A percentile compares a stretch with the other conserved stretches of the same genome.
Conservation (phyloP, 2,888 invertebrate genomes). For the Argyresthia goedartella region DNA sequence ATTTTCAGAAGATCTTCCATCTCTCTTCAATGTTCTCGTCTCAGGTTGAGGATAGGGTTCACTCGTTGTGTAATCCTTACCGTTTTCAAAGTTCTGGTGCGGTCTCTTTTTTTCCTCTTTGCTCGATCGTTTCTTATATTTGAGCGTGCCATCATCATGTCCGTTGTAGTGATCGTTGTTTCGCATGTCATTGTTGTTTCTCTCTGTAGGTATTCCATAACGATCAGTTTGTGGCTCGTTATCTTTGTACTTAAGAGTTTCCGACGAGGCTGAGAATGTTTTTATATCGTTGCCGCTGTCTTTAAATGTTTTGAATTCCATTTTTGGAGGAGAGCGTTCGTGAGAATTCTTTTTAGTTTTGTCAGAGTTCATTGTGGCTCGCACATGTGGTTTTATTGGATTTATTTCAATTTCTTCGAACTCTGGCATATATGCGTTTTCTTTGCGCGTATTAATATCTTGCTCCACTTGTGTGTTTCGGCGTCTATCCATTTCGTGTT, state of each 20-base stretch:
- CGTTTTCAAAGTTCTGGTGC: conserved; percentile 39
- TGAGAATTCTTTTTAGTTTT: conserved; percentile 50
- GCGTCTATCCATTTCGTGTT: conserved; percentile 57
- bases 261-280: conserved; percentile 63
- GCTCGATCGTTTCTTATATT: conserved; percentile 52
- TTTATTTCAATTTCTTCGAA: conserved; percentile 65
- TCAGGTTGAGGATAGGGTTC: conserved; percentile 51
- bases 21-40: conserved; percentile 46
- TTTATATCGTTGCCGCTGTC: conserved; percentile 62
- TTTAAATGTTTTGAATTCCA: conserved; percentile 68
- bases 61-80: conserved; percentile 34
- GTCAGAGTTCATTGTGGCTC: conserved; percentile 52
- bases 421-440: conserved; percentile 59
- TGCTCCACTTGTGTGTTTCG: conserved; percentile 52
- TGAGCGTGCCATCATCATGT: conserved; percentile 57
- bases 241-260: conserved; percentile 62
- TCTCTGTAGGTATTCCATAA: conserved; percentile 55
- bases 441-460: conserved; percentile 53
- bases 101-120: conserved; percentile 49
- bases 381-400: conserved; percentile 59
- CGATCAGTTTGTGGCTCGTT: conserved; percentile 50
- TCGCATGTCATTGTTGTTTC: conserved; percentile 44
- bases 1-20: conserved; percentile 35
- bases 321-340: conserved; percentile 52
- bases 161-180: conserved; percentile 50